Base-by-base conservation (phyloP, 2,113 vertebrate species). In the Phalacrocorax carbo region DNA sequence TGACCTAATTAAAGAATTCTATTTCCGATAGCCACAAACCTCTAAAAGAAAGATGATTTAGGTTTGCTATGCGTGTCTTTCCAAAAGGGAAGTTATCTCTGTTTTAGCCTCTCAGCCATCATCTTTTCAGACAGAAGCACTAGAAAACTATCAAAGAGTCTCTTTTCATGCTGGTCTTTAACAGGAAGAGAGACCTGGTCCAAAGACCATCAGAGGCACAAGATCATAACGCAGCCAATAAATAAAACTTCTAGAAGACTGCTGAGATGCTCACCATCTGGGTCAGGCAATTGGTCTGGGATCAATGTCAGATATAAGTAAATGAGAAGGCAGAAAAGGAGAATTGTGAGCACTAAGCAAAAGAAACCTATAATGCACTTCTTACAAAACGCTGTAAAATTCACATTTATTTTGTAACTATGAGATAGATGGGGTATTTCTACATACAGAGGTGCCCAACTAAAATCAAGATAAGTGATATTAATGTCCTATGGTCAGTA, bases 401-500 rank as follows among this genome's bases (percentile, higher is more conserved):
- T 96, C 93, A 72, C 97, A 97, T 98, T 98, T 98, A 97, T 98
- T 98, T 97, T 97, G 82, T 93, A 97, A 98, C 94, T 80, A 89
- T 92, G 96, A 97, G 95, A 97, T 70, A 98, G 97, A 98, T 96
- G 76, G 88, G 96, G 97, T 98, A 98, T 98, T 98, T 97, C 97
- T 97, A 96, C 97, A 96, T 97, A 98, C 75, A 96, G 95, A 98
- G 97, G 96, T 97, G 96, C 95, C 96, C 94, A 97, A 97, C 97
- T 97, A 98, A 98, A 98, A 98, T 97, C 94, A 96, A 93, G 97
- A 96, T 98, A 98, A 98, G 98, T 98, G 97, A 98, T 98, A 98
- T 98, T 98, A 98, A 98, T 98, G 98, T 98, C 96, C 97, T 98
- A 93, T 98, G 98, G 98, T 98, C 98, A 98, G 98, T 98, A 98